Conservation (phyloP, 2,888 invertebrate species). For the Melangyna quadrimaculata region DNA sequence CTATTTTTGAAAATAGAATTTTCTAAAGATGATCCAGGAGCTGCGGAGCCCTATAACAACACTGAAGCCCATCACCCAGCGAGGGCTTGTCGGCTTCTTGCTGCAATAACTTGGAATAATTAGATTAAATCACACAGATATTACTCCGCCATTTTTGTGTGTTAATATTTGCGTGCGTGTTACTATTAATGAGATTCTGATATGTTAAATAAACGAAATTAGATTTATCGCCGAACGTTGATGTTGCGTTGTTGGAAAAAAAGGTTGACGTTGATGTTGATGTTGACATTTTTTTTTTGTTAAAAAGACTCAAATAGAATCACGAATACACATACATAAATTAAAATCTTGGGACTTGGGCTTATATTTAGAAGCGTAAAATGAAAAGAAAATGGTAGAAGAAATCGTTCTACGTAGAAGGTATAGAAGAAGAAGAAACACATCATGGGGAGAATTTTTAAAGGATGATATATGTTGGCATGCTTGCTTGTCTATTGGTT, state of each 20-base stretch:
- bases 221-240: slow-evolving; percentile 62
- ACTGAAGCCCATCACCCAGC: not conserved
- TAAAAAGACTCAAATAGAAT: not conserved
- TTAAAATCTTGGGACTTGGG: not conserved
- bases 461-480: not conserved
- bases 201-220: slow-evolving; percentile 69
- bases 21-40: slow-evolving; percentile 1
- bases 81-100: not conserved
- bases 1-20: slow-evolving; percentile 58
- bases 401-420: not conserved
- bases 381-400: not conserved
- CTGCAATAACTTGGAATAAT: slow-evolving; percentile 50
- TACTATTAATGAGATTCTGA: slow-evolving; percentile 63
- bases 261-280: slow-evolving; percentile 34
- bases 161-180: slow-evolving; percentile 32
- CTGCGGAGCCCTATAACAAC: not conserved
- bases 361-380: not conserved
- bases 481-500: too few species aligned
- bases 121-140: slow-evolving; percentile 61
- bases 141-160: not conserved
- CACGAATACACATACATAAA: not conserved
- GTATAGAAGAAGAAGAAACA: not conserved
- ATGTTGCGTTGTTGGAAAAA: slow-evolving; percentile 15
- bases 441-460: not conserved
- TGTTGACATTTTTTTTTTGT: slow-evolving; percentile 2